Evolutionary conservation across 2,888 invertebrate species (phyloP), one percentile per base, ranked within the genome.

Genomic region (Melipona bicolor): DNA sequence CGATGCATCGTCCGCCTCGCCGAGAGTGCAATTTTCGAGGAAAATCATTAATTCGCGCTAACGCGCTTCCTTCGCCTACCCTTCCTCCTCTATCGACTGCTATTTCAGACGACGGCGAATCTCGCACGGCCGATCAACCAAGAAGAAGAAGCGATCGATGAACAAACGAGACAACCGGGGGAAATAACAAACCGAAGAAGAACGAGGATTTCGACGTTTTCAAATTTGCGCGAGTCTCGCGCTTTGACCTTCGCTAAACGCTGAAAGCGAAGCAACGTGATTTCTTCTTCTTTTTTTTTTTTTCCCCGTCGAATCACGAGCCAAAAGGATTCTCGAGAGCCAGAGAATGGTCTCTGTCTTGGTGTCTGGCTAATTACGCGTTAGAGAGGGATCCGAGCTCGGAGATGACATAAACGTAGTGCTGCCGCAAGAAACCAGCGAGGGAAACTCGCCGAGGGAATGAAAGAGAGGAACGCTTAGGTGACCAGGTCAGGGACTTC

Each of bases 401-500:
- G 64, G 59, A 65, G 88, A 85, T 71, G 82, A 76, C 82, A 61
- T 79, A 87, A 87, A 87, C 71, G 85, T 69, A 67, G 80, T 19
- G 59, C 68, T 19, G 59, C 68, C 76, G 43, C 71, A 36, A 78
- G 80, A 81, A 71, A 43, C 61, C 56, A 32, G 73, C 75, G 72
- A 79, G 79, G 74, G 64, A 85, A 84, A 77, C 79, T 27, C 59
- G 69, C 64, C 56, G 70, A 80, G 61, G 81, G 81, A 83, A 74
- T 79, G 87, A 81, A 79, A 83, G 74, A 85, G 77, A 86, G 81
- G 84, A 86, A 76, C 84, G 89, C 85, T 86, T 88, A 87, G 87
- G 87, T 91, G 92, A 92, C 91, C 92, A 89, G 92, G 92, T 92
- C 92, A 92, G 91, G 92, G 91, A 91, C 91, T 91, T 89, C 85